These are phyloP conservation scores for Troides oblongomaculatus DNA, from an alignment of 2,888 invertebrate species.

Conservation along the genomic window DNA sequence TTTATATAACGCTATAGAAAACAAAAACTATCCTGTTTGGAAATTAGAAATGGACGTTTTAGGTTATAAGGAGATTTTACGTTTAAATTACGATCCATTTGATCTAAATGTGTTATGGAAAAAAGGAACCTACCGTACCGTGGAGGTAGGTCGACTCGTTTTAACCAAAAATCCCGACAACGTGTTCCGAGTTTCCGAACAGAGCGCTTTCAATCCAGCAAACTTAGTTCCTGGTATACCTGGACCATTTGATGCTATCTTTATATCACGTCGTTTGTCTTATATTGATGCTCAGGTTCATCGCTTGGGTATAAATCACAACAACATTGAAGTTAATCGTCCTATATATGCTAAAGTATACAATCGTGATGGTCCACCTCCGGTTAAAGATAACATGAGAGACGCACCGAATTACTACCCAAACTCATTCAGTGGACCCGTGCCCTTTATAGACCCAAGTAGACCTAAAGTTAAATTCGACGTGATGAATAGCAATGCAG, in stretches of 20 bases:
- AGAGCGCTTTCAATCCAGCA: constrained; percentile 52
- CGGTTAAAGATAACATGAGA: constrained; percentile 86
- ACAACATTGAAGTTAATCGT: constrained; percentile 53
- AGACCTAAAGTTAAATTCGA: constrained; percentile 42
- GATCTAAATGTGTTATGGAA: constrained; percentile 55
- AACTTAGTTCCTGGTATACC: constrained; percentile 65
- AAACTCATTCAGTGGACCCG: constrained; percentile 94
- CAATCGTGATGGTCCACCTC: constrained; percentile 79
- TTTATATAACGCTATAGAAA: constrained; percentile 91
- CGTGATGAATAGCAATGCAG: constrained; percentile 45
- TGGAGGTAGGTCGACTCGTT: constrained; percentile 51
- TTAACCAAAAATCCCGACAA: constrained; percentile 55
- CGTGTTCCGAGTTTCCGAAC: constrained; percentile 50
- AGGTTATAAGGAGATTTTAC: constrained; percentile 44
- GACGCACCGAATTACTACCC: constrained; percentile 96
- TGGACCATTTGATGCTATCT: constrained; percentile 55
- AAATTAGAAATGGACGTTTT: constrained; percentile 59
- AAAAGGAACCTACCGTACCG: constrained; percentile 58
- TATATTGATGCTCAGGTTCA: constrained; percentile 58
- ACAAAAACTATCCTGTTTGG: constrained; percentile 73
- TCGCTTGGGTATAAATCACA: constrained; percentile 55
- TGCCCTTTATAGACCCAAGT: constrained; percentile 76
- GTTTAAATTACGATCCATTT: constrained; percentile 58
- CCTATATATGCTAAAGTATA: constrained; percentile 53
- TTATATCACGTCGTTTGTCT: constrained; percentile 48